phyloP scores from a whole-genome alignment of 2,113 vertebrate species.

The Alouatta palliata region DNA sequence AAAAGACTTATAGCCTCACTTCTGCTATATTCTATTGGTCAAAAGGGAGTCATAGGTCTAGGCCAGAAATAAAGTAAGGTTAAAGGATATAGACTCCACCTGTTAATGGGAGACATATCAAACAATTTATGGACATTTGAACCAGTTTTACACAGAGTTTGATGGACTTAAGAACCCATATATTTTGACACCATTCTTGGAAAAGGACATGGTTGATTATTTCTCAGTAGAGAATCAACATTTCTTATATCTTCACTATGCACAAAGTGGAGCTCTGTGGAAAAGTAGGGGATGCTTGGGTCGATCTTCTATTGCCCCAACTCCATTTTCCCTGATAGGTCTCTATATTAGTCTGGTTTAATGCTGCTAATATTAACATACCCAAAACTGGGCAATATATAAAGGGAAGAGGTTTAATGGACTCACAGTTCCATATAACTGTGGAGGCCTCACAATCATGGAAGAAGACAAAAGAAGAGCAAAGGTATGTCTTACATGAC shows the following conservation, averaged over 20 bases:
- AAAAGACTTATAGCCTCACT: neutral
- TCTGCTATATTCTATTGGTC: neutral
- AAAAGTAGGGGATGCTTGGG: neutral
- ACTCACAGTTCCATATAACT: no score
- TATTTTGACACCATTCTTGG: neutral
- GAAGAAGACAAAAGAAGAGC: no score
- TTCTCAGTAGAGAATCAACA: neutral
- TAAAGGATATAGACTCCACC: fast-evolving
- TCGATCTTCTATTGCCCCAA: neutral
- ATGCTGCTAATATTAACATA: no score
- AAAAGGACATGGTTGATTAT: neutral
- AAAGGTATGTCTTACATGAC: no score
- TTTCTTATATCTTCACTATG: neutral
- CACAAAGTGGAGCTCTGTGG: neutral
- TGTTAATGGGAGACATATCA: neutral
- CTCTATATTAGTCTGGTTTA: no score
- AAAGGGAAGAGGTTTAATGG: no score
- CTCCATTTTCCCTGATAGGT: neutral
- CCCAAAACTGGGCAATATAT: no score
- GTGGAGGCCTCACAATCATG: no score
- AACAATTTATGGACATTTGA: neutral
- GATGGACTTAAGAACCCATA: neutral
- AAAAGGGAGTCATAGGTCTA: neutral
- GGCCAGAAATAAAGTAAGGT: neutral
- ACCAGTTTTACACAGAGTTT: neutral